Conservation (phyloP, 2,888 invertebrate species). For the Tuta absoluta region DNA sequence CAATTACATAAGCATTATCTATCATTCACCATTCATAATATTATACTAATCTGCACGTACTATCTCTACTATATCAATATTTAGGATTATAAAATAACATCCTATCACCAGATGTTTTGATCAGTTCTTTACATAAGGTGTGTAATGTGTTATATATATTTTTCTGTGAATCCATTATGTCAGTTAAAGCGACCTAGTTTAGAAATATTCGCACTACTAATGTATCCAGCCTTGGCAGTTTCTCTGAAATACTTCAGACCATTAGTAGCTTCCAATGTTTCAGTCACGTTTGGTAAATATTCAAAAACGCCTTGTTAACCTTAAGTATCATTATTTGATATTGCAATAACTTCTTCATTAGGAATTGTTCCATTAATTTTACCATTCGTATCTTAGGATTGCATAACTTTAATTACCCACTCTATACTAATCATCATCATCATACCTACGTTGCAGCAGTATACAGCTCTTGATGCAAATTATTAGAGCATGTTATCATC, state of each 20-base stretch:
- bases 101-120: background rate
- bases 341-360: background rate
- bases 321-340: background rate
- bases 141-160: background rate
- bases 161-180: slow-evolving; percentile 1
- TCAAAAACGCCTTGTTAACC: background rate
- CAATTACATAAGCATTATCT: background rate
- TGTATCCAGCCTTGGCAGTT: slow-evolving; percentile 47
- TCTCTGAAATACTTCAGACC: slow-evolving; percentile 50
- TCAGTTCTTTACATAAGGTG: background rate
- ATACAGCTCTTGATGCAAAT: background rate
- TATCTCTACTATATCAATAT: slow-evolving; percentile 6
- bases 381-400: no score
- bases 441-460: background rate
- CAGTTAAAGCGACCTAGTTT: slow-evolving; percentile 56
- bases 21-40: background rate
- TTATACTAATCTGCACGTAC: background rate
- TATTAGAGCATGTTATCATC: slow-evolving; percentile 29
- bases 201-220: slow-evolving; percentile 53
- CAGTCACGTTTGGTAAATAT: background rate
- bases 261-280: slow-evolving; percentile 8
- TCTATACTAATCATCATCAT: no score
- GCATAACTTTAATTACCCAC: no score
- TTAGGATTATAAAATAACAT: slow-evolving; percentile 8
- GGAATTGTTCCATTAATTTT: no score